Evolutionary conservation across 1,140 invertebrate genomes (phyloP).

Genomic region (Pogonus chalceus): DNA sequence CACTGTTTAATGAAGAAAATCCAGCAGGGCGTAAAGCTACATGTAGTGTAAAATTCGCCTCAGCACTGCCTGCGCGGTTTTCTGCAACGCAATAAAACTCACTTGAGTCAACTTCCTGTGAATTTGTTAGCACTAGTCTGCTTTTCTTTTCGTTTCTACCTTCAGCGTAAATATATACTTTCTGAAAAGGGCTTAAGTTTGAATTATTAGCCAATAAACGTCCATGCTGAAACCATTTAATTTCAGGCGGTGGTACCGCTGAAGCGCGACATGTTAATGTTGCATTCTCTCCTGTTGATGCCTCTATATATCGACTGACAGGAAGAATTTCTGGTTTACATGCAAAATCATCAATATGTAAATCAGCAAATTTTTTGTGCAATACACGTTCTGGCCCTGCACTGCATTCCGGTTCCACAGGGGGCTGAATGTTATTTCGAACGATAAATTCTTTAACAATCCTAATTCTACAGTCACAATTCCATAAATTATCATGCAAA

Average conservation of each 20-base stretch:
- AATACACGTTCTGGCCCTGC: conserved; percentile 54
- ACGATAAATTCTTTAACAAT: conserved; percentile 76
- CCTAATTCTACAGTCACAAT: conserved; percentile 76
- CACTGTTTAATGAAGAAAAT: conserved; percentile 67
- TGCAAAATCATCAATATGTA: conserved; percentile 74
- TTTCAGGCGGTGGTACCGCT: conserved; percentile 66
- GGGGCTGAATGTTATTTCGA: conserved; percentile 70
- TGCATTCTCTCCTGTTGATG: conserved; percentile 70
- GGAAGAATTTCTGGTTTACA: conserved; percentile 75
- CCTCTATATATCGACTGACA: conserved; percentile 63
- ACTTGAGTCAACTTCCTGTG: conserved; percentile 76
- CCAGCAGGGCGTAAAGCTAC: conserved; percentile 65
- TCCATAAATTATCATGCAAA: conserved; percentile 84
- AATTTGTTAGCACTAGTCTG: conserved; percentile 72
- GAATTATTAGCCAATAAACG: conserved; percentile 68
- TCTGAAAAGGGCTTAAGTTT: conserved; percentile 68
- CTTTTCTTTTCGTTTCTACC: conserved; percentile 65
- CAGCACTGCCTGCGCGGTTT: conserved; percentile 83
- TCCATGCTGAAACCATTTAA: conserved; percentile 84
- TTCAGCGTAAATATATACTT: conserved; percentile 68
- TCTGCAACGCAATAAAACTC: conserved; percentile 87
- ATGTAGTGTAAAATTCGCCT: conserved; percentile 81
- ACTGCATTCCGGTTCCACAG: conserved; percentile 63
- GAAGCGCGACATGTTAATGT: conserved; percentile 71
- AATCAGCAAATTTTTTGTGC: conserved; percentile 59